Base-by-base conservation (phyloP, 2,797 vertebrate genomes). In the Tragelaphus oryx region DNA sequence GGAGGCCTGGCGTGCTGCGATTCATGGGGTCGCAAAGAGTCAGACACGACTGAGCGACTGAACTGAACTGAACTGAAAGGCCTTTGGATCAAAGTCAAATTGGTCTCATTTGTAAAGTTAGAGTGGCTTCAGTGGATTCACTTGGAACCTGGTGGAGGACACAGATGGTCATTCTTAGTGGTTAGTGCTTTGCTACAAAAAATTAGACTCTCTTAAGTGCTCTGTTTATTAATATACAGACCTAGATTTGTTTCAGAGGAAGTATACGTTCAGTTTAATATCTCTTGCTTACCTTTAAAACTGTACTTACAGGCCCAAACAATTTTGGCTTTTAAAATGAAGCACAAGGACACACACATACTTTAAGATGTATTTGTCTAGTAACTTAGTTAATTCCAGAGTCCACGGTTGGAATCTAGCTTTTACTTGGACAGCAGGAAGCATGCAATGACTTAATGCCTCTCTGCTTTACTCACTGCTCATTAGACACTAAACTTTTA, bases 401-500 rank as follows among this genome's bases (percentile, higher is more conserved):
- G 48, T 18, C 37, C 80, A 26, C 14, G 5, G 14, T 1, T 33
- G 41, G 65, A 95, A 26, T 79, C 60, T 68, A 81, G 60, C 30
- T 54, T 95, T 68, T 89, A 44, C 78, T 55, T 20, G 48, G 68
- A 93, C 52, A 71, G 12, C 55, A 92, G 0, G 12, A 95, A 97
- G 55, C 68, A 96, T 10, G 79, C 48, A 65, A 57, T 94, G 87
- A 79, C 60, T 44, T 48, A 78, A 76, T 59, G 82, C 18, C 62
- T 13, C 76, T 46, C 10, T 44, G 57, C 86, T 79, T 95, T 95
- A 80, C 87, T 91, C 24, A 91, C 4, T 17, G 10, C 44, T 85
- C 37, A 44, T 28, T 90, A 26, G 52, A 60, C n/a, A 22, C 87
- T 28, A 94, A 93, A 28, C 52, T 96, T 90, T 37, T 85, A 96